Percentiles rank a stretch among this genome's conserved stretches.
These are phyloP conservation scores for Drosophila quinaria DNA, from an alignment of 2,888 invertebrate species.

Conservation along the genomic window DNA sequence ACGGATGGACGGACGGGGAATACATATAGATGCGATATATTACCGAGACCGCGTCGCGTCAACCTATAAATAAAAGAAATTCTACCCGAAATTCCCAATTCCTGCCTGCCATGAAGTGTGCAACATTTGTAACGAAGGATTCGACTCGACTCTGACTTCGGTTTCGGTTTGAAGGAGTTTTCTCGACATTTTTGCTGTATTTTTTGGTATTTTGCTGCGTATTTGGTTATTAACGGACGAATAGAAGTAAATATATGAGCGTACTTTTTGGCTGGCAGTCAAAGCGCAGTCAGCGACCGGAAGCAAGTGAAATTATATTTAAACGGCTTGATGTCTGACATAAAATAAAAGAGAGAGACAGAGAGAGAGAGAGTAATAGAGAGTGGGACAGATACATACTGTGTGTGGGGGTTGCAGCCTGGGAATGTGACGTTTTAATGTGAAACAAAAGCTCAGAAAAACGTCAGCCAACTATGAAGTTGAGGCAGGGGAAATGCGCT, in stretches of 20 bases:
- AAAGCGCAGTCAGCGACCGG: conserved; percentile 69
- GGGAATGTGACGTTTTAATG: conserved; percentile 59
- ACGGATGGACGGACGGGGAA: conserved; percentile 13
- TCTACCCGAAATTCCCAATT: conserved; percentile 49
- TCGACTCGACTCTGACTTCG: conserved; percentile 22
- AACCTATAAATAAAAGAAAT: conserved; percentile 73
- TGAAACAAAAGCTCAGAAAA: conserved; percentile 71
- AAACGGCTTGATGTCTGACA: conserved; percentile 65
- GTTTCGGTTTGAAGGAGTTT: conserved; percentile 15
- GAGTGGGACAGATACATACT: conserved; percentile 10
- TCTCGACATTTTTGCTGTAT: conserved; percentile 11
- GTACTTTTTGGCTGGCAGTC: conserved; percentile 67
- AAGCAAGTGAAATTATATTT: conserved; percentile 76
- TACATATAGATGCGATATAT: conserved; percentile 65
- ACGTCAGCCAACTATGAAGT: conserved; percentile 43
- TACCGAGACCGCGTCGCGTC: conserved; percentile 65
- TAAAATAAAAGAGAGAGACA: neutral
- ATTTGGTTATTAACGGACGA: conserved; percentile 64
- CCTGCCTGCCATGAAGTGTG: conserved; percentile 54
- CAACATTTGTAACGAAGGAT: conserved; percentile 58
- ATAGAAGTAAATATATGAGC: conserved; percentile 70
- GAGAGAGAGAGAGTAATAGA: neutral
- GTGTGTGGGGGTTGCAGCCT: conserved; percentile 50
- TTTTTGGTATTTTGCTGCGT: conserved; percentile 33
- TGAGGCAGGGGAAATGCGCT: conserved; percentile 58